Evolutionary conservation across 2,888 invertebrate genomes (phyloP).

Genomic region (Sinodicranocentrus sp.): DNA sequence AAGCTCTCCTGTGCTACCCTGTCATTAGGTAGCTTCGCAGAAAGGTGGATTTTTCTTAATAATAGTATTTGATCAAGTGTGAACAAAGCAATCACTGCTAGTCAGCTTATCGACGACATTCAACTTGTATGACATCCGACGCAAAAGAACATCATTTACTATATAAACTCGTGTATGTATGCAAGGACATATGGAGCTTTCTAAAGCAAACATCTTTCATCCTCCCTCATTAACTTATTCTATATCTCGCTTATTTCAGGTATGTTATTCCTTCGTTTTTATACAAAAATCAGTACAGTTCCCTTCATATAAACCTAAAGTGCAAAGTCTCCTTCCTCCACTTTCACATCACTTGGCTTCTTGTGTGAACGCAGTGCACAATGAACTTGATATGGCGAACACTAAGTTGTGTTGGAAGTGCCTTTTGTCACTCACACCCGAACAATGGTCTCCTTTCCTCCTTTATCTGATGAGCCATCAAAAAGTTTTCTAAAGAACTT

Average conservation of each 20-base stretch:
- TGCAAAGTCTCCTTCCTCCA: conserved; percentile 10
- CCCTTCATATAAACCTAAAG: too few species aligned
- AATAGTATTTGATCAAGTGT: too few species aligned
- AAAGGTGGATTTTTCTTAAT: too few species aligned
- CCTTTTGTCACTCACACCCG: conserved; percentile 47
- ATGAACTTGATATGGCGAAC: conserved; percentile 44
- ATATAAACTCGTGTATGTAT: too few species aligned
- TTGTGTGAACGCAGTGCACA: background rate
- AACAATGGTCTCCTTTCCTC: conserved; percentile 41
- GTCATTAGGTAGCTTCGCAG: too few species aligned
- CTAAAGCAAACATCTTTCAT: background rate
- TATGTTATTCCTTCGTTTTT: background rate
- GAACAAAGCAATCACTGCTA: too few species aligned
- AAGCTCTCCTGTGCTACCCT: too few species aligned
- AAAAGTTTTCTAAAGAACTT: conserved; percentile 31
- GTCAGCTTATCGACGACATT: too few species aligned
- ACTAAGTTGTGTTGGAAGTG: conserved; percentile 2
- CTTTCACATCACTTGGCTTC: background rate
- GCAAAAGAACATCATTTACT: too few species aligned
- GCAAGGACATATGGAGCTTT: too few species aligned
- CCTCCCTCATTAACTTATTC: background rate
- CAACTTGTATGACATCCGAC: too few species aligned
- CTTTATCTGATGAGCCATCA: conserved; percentile 64
- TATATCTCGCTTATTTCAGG: background rate
- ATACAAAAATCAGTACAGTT: background rate